phyloP scores from a whole-genome alignment of 2,797 vertebrate genomes.

The Tadarida brasiliensis region DNA sequence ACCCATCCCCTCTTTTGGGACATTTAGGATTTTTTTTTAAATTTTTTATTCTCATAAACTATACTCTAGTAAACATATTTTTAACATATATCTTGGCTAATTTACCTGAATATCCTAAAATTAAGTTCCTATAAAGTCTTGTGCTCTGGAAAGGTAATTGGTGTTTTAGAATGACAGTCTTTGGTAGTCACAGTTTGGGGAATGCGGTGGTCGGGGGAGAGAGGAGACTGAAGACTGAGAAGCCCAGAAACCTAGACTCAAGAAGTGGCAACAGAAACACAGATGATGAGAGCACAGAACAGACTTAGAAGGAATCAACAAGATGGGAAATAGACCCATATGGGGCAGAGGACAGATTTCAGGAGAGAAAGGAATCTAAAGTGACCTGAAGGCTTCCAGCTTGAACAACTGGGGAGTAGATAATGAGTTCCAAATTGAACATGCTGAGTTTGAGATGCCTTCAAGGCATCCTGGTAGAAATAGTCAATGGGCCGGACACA shows the following conservation, averaged over 20 bases:
- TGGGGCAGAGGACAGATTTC: background rate
- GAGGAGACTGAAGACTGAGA: background rate
- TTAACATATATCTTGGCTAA: background rate
- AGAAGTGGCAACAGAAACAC: background rate
- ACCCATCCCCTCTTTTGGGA: background rate
- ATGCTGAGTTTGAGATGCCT: constrained; percentile 55
- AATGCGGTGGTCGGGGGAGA: background rate
- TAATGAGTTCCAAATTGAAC: constrained; percentile 71
- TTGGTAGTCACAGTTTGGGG: background rate
- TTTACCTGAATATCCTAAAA: background rate
- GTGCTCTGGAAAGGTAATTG: background rate
- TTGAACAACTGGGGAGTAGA: constrained; percentile 45
- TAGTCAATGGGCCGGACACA: background rate
- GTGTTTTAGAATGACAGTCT: background rate
- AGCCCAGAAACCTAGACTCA: background rate
- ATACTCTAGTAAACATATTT: background rate
- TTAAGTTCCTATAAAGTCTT: background rate
- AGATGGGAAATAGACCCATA: background rate
- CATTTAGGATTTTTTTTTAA: background rate
- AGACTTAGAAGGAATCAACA: background rate
- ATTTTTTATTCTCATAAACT: background rate
- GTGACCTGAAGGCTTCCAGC: constrained; percentile 37
- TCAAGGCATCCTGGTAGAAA: constrained; percentile 26
- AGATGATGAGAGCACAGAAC: background rate
- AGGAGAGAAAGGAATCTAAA: background rate